Conservation (phyloP, 2,113 vertebrate species). For the Casuarius casuarius region DNA sequence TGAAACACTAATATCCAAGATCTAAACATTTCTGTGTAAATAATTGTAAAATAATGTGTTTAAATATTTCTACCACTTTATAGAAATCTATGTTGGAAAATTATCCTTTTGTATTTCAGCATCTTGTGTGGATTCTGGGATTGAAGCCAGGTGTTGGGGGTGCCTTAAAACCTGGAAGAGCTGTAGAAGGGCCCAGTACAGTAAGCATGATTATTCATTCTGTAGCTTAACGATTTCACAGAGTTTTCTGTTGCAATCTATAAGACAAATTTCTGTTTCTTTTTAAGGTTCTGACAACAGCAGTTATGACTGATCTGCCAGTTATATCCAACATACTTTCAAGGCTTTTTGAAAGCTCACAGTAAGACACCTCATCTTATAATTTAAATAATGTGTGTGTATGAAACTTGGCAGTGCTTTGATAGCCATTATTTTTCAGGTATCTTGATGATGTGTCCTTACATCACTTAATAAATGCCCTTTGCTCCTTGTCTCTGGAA, state of each 20-base stretch:
- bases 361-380: constrained; percentile 83
- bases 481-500: constrained; percentile 97
- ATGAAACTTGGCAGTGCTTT: constrained; percentile 35
- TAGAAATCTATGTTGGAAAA: background rate
- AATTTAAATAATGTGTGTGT: constrained; percentile 2
- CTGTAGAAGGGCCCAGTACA: constrained; percentile 96
- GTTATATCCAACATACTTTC: constrained; percentile 97
- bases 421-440: constrained; percentile 79
- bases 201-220: constrained; percentile 76
- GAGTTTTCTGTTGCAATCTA: background rate
- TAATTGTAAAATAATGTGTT: background rate
- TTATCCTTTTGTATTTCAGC: constrained; percentile 76
- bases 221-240: background rate
- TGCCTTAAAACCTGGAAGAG: constrained; percentile 94
- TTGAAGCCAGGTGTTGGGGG: constrained; percentile 93
- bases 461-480: constrained; percentile 98
- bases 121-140: constrained; percentile 98
- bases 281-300: constrained; percentile 94
- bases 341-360: constrained; percentile 97
- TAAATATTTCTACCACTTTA: background rate
- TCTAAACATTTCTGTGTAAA: background rate
- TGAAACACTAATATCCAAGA: background rate
- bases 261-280: constrained; percentile 10
- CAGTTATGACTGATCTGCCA: constrained; percentile 98
- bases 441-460: constrained; percentile 98